These are phyloP conservation scores for Phallusia fumigata DNA, from an alignment of 23 tunicate species.

Conservation along the genomic window DNA sequence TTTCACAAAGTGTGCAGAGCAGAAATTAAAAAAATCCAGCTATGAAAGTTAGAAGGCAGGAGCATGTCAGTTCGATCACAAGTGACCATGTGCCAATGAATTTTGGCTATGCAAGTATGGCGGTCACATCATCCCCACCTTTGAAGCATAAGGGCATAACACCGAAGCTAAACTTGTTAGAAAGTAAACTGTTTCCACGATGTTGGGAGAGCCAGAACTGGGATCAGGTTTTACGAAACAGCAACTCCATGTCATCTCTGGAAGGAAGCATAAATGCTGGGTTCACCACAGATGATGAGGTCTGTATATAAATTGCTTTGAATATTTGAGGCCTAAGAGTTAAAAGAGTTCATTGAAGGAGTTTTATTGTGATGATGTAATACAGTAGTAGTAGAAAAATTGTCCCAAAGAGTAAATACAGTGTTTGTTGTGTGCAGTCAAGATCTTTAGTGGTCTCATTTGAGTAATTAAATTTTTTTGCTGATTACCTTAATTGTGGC, in stretches of 20 bases:
- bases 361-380: too few species aligned
- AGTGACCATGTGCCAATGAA: neutral
- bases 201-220: slow-evolving; percentile 10
- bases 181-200: slow-evolving; percentile 12
- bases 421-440: too few species aligned
- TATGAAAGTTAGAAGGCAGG: neutral
- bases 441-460: too few species aligned
- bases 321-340: too few species aligned
- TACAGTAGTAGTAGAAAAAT: too few species aligned
- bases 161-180: slow-evolving; percentile 21
- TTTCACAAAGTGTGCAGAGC: neutral
- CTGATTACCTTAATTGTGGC: too few species aligned
- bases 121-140: neutral
- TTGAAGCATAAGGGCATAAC: neutral
- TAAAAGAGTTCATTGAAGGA: too few species aligned
- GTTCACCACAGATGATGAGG: slow-evolving; percentile 36
- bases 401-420: too few species aligned
- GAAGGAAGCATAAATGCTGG: slow-evolving; percentile 25
- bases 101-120: slow-evolving; percentile 4
- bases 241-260: slow-evolving; percentile 19
- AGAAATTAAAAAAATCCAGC: neutral
- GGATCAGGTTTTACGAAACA: neutral
- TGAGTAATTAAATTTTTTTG: too few species aligned
- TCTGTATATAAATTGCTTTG: neutral
- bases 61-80: neutral